Evolutionary conservation across 2,113 vertebrate genomes (phyloP).

Genomic region (Lichenostomus cassidix): DNA sequence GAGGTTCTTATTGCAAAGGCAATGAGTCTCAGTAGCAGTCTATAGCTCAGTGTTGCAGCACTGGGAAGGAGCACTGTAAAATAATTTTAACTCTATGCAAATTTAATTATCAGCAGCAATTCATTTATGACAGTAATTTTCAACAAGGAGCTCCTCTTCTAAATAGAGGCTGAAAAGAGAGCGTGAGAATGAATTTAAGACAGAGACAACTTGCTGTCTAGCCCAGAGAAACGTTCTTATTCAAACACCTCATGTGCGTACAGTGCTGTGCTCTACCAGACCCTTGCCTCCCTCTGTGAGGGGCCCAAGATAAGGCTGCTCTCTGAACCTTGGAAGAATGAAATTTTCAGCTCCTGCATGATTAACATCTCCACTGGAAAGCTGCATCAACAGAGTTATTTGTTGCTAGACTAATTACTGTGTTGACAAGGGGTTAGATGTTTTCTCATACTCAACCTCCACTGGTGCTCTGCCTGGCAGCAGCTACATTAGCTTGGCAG

Average conservation of each 20-base stretch:
- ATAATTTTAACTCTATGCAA: slow-evolving; percentile 24
- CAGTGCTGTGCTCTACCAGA: neutral
- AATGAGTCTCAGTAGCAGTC: neutral
- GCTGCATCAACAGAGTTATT: neutral
- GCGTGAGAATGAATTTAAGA: neutral
- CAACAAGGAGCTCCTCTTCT: neutral
- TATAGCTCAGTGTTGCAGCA: neutral
- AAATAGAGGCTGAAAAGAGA: neutral
- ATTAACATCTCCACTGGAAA: neutral
- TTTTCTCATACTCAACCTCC: neutral
- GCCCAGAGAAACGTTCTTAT: accelerated
- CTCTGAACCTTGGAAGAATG: neutral
- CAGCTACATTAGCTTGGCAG: neutral
- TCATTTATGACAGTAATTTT: slow-evolving; percentile 30
- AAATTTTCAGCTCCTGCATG: neutral
- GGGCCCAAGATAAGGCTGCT: neutral
- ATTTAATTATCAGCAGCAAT: slow-evolving; percentile 36
- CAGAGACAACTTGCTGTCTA: neutral
- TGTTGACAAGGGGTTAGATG: neutral
- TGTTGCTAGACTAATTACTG: neutral
- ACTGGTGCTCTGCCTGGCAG: neutral
- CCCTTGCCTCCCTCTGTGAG: neutral
- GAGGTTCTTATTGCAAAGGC: neutral
- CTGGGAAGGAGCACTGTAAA: neutral
- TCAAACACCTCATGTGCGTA: neutral